These are phyloP conservation scores for Bacillus rossius DNA, from an alignment of 1,140 invertebrate genomes.

Conservation along the genomic window DNA sequence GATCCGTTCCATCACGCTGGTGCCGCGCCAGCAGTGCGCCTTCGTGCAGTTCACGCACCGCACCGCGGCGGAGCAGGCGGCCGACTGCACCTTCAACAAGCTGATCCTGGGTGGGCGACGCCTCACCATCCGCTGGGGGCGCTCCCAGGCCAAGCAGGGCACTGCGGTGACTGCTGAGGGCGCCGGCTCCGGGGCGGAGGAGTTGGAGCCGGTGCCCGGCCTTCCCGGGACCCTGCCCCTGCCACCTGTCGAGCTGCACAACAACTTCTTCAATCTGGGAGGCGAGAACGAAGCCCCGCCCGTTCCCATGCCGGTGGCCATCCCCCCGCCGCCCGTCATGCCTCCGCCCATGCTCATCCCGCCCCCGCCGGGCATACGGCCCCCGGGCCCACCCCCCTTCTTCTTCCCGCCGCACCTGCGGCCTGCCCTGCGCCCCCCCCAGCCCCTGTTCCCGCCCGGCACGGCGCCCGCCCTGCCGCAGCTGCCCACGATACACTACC, in stretches of 20 bases:
- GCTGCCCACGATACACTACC: slow-evolving; percentile 68
- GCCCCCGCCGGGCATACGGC: slow-evolving; percentile 36
- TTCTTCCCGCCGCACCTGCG: slow-evolving; percentile 45
- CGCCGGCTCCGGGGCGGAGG: slow-evolving; percentile 30
- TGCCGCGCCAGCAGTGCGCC: slow-evolving; percentile 92
- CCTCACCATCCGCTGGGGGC: slow-evolving; percentile 95
- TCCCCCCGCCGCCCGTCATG: slow-evolving; percentile 46
- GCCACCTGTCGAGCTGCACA: slow-evolving; percentile 67
- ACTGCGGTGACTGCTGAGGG: slow-evolving; percentile 30
- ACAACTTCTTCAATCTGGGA: slow-evolving; percentile 78
- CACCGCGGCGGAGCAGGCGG: slow-evolving; percentile 84
- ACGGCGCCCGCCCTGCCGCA: slow-evolving; percentile 20
- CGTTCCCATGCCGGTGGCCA: slow-evolving; percentile 45
- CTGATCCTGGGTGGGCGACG: slow-evolving; percentile 80
- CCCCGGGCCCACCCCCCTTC: slow-evolving; percentile 32
- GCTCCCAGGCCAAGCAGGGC: slow-evolving; percentile 67
- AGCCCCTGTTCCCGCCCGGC: slow-evolving; percentile 23
- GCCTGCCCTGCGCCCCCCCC: slow-evolving; percentile 34
- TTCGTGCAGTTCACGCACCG: slow-evolving; percentile 96
- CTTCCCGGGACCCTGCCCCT: slow-evolving; percentile 72
- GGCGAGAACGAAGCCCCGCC: slow-evolving; percentile 28
- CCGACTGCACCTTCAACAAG: slow-evolving; percentile 96
- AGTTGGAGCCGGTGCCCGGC: slow-evolving; percentile 83
- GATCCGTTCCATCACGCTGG: slow-evolving; percentile 88
- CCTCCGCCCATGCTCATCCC: slow-evolving; percentile 47